phyloP scores from a whole-genome alignment of 2,113 vertebrate species.

The Aepyceros melampus region DNA sequence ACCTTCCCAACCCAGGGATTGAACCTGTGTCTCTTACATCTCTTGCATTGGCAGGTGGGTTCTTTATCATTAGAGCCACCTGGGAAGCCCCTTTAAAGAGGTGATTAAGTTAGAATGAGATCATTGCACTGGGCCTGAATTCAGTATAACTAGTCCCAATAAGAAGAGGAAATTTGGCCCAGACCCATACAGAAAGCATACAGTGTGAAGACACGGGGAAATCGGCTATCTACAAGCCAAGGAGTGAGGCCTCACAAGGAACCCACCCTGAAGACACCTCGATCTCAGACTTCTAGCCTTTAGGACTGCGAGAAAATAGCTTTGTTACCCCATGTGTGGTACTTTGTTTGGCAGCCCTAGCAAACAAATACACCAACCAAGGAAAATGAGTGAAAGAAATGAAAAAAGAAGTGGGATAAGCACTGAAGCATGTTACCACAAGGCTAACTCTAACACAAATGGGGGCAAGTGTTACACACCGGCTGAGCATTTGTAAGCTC shows the following conservation, averaged over 20 bases:
- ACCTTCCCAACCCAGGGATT: not conserved
- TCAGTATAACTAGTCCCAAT: not conserved
- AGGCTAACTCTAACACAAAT: not conserved
- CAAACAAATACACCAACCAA: not conserved
- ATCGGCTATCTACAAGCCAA: not conserved
- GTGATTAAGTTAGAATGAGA: not conserved
- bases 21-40: not conserved
- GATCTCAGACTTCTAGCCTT: not conserved
- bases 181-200: not conserved
- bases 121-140: not conserved
- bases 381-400: not conserved
- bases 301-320: not conserved
- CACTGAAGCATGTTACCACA: not conserved
- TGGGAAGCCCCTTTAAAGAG: not conserved
- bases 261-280: not conserved
- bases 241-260: not conserved
- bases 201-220: no score
- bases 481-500: not conserved
- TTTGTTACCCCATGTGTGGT: no score
- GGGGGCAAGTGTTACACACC: fast-evolving
- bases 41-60: not conserved
- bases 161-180: not conserved
- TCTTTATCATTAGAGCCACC: not conserved
- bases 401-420: not conserved
- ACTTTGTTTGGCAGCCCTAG: not conserved